These are phyloP conservation scores for Drosophila longiperda DNA, from an alignment of 2,888 invertebrate genomes.

Conservation along the genomic window DNA sequence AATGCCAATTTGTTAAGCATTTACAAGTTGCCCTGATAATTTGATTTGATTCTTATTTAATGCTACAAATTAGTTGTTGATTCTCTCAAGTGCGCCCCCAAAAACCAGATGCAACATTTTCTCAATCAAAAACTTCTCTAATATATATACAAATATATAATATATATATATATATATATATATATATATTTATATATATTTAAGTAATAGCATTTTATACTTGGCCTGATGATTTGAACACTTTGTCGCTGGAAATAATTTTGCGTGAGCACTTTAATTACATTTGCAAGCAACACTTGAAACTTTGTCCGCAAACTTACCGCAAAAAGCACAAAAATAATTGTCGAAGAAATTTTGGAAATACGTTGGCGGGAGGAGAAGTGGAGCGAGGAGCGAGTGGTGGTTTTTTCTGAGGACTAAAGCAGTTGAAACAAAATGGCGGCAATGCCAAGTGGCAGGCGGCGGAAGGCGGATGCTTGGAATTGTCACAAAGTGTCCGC, in stretches of 20 bases:
- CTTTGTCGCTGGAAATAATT: constrained; percentile 55
- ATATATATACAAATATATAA: constrained; percentile 14
- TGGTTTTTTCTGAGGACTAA: not conserved
- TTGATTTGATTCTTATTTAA: constrained; percentile 82
- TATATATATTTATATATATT: constrained; percentile 7
- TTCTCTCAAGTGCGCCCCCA: constrained; percentile 20
- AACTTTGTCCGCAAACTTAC: constrained; percentile 75
- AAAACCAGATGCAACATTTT: not conserved
- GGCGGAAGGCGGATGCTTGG: constrained; percentile 5
- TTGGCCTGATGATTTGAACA: constrained; percentile 56
- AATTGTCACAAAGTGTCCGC: constrained; percentile 66
- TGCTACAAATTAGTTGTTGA: constrained; percentile 81
- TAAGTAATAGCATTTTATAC: not conserved
- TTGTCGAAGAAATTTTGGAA: constrained; percentile 71
- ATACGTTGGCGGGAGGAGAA: constrained; percentile 13
- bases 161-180: constrained; percentile 9
- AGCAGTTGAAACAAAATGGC: constrained; percentile 51
- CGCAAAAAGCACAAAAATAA: constrained; percentile 76
- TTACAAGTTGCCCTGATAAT: constrained; percentile 82
- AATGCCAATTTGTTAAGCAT: constrained; percentile 82
- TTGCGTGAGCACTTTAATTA: constrained; percentile 69
- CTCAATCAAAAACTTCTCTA: not conserved
- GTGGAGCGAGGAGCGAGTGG: no score
- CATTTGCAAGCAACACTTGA: constrained; percentile 80
- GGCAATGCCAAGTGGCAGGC: constrained; percentile 48